Evolutionary conservation across 2,888 invertebrate genomes (phyloP).

Genomic region (Watsonalla binaria): DNA sequence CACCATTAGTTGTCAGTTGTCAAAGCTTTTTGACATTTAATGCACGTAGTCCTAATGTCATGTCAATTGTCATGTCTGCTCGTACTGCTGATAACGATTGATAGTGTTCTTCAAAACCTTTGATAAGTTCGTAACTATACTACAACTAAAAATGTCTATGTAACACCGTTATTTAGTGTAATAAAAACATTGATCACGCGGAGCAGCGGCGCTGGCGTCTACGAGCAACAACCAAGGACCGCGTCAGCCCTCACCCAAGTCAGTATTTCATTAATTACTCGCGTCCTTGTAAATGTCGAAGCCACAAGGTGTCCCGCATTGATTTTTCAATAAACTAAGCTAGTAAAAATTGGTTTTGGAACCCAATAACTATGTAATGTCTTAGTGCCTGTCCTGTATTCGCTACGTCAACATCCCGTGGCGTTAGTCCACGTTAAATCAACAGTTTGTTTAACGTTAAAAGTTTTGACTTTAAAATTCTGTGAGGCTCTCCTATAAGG

Average conservation of each 20-base stretch:
- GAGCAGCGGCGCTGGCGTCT: background rate
- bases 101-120: too few species aligned
- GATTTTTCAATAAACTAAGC: conserved; percentile 57
- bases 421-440: background rate
- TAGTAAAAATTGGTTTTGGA: conserved; percentile 41
- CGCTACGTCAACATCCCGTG: background rate
- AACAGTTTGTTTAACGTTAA: too few species aligned
- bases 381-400: conserved; percentile 9
- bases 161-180: background rate
- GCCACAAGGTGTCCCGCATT: conserved; percentile 34
- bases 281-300: conserved; percentile 6
- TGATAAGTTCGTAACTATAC: too few species aligned
- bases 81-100: too few species aligned
- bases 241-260: background rate
- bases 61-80: too few species aligned
- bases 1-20: too few species aligned
- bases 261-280: background rate
- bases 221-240: background rate
- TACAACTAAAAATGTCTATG: too few species aligned
- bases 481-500: too few species aligned
- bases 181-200: background rate
- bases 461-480: too few species aligned
- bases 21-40: too few species aligned
- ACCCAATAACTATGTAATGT: conserved; percentile 18
- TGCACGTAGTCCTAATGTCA: too few species aligned